These are phyloP conservation scores for Hesperophylax magnus DNA, from an alignment of 1,140 invertebrate species.

Conservation along the genomic window DNA sequence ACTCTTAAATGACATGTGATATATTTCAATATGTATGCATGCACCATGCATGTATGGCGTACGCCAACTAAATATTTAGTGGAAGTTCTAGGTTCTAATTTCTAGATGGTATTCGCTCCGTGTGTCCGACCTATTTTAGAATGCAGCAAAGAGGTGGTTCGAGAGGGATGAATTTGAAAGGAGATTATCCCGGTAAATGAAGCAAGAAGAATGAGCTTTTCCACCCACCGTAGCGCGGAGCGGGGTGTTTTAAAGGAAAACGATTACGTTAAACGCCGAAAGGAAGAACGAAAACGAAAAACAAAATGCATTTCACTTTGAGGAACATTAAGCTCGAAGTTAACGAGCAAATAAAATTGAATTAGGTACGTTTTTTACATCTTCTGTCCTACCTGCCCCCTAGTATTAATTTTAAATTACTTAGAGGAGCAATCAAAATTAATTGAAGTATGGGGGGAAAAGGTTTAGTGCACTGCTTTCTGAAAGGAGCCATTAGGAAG, in stretches of 20 bases:
- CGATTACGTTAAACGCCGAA: slow-evolving; percentile 20
- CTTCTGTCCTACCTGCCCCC: no score
- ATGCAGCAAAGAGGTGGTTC: not conserved
- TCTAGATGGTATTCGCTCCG: no score
- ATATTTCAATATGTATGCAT: no score
- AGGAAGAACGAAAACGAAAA: slow-evolving; percentile 20
- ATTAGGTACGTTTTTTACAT: not conserved
- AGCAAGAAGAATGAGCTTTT: slow-evolving; percentile 17
- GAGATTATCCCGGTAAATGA: slow-evolving; percentile 20
- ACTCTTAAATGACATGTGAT: no score
- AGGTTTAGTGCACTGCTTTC: no score
- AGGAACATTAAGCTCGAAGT: not conserved
- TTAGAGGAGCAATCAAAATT: no score
- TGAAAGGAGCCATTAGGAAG: no score
- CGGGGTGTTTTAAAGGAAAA: slow-evolving; percentile 21
- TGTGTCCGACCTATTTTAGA: not conserved
- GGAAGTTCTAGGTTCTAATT: no score
- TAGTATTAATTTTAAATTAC: no score
- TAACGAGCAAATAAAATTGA: slow-evolving; percentile 5
- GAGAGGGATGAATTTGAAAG: slow-evolving; percentile 20
- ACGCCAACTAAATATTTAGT: no score
- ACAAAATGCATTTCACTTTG: slow-evolving; percentile 12
- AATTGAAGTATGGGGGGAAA: no score
- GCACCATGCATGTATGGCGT: no score
- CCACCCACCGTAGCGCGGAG: not conserved